phyloP scores from a whole-genome alignment of 2,888 invertebrate genomes.

The Boloria selene region DNA sequence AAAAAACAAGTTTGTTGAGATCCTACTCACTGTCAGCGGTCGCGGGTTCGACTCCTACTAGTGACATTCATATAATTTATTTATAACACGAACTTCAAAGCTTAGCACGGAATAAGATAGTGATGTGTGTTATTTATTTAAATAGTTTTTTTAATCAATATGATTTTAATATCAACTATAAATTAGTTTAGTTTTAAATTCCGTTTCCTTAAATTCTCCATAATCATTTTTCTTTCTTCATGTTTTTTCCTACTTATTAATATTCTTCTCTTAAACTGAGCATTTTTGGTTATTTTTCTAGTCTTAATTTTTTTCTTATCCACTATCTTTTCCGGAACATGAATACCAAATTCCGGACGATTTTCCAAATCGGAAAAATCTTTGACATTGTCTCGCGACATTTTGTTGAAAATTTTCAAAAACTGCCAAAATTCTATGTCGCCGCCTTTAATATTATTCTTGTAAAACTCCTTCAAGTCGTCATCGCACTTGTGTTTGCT shows the following conservation, averaged over 20 bases:
- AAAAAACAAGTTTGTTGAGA: too few relatives aligned
- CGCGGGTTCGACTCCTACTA: too few relatives aligned
- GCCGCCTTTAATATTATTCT: conserved; percentile 61
- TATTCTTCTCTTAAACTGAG: conserved; percentile 43
- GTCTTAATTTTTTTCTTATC: neutral
- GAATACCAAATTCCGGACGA: conserved; percentile 56
- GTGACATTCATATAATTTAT: too few relatives aligned
- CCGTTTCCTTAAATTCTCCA: conserved; percentile 45
- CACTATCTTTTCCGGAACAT: conserved; percentile 5
- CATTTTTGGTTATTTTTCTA: conserved; percentile 9
- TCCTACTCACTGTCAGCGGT: too few relatives aligned
- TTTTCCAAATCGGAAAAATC: conserved; percentile 61
- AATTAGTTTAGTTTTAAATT: neutral
- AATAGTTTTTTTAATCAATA: too few relatives aligned
- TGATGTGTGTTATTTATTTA: too few relatives aligned
- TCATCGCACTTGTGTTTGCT: conserved; percentile 67
- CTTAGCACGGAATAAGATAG: too few relatives aligned
- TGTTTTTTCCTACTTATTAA: conserved; percentile 53
- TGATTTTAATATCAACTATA: neutral
- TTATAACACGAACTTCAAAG: too few relatives aligned
- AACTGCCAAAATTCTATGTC: conserved; percentile 75
- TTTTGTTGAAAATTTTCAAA: conserved; percentile 68
- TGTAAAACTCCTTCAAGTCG: conserved; percentile 61
- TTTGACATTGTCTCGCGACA: conserved; percentile 59
- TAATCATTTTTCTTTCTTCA: conserved; percentile 46